These are phyloP conservation scores for Oryzias curvinotus DNA, from an alignment of 2,113 vertebrate genomes.

Conservation along the genomic window DNA sequence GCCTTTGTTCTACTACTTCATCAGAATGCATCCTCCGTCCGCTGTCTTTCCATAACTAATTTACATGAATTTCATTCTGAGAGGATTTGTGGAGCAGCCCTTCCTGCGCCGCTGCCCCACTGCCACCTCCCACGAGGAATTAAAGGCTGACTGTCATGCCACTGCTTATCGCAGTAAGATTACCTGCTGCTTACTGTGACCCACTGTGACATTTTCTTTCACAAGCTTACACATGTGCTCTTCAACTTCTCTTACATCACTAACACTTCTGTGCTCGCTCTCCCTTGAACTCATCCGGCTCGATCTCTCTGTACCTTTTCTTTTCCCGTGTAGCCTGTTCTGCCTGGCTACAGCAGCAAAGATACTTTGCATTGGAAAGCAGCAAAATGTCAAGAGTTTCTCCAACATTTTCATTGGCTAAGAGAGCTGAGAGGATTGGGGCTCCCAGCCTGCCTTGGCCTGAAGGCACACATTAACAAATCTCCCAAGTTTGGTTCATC, in stretches of 20 bases:
- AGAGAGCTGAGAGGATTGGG: slow-evolving; percentile 25
- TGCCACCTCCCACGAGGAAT: slow-evolving; percentile 59
- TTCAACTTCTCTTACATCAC: slow-evolving; percentile 24
- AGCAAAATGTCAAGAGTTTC: slow-evolving; percentile 52
- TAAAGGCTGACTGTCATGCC: slow-evolving; percentile 60
- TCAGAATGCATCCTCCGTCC: slow-evolving; percentile 32
- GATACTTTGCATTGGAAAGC: slow-evolving; percentile 54
- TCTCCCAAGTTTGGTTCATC: slow-evolving; percentile 25
- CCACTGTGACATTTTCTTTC: slow-evolving; percentile 58
- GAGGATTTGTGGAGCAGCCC: slow-evolving; percentile 12
- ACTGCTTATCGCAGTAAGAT: slow-evolving; percentile 61
- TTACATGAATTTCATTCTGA: slow-evolving; percentile 39
- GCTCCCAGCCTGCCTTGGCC: slow-evolving; percentile 38
- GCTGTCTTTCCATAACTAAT: slow-evolving; percentile 23
- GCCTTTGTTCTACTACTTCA: slow-evolving; percentile 1
- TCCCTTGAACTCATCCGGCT: slow-evolving; percentile 7
- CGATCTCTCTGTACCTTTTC: slow-evolving; percentile 21
- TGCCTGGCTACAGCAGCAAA: slow-evolving; percentile 66
- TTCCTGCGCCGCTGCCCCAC: slow-evolving; percentile 24
- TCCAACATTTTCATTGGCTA: slow-evolving; percentile 57
- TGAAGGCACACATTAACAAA: slow-evolving; percentile 36
- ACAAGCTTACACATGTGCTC: slow-evolving; percentile 35
- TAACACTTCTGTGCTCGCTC: slow-evolving; percentile 5
- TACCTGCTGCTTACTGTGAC: slow-evolving; percentile 57
- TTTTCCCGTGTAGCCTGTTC: slow-evolving; percentile 39